Evolutionary conservation across 2,113 vertebrate species (phyloP).

Genomic region (Ammospiza caudacuta): DNA sequence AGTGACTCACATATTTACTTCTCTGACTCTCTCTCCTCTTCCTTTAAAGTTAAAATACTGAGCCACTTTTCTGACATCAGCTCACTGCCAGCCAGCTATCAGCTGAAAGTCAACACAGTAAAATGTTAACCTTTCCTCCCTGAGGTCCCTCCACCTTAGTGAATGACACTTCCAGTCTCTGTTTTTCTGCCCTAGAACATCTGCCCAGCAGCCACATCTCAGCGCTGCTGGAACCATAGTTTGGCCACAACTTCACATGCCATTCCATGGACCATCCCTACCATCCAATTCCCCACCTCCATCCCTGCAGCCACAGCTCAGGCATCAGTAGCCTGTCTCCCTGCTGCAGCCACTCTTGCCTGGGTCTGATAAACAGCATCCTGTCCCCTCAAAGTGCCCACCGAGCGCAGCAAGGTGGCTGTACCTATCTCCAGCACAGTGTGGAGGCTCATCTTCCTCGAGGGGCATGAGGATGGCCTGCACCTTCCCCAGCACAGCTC

Average conservation of each 20-base stretch:
- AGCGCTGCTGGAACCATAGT: neutral
- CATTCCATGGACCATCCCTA: neutral
- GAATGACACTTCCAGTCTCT: neutral
- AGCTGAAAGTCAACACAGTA: neutral
- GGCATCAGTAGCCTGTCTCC: neutral
- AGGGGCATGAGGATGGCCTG: fast-evolving
- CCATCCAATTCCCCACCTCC: neutral
- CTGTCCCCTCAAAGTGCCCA: fast-evolving
- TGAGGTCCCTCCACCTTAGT: neutral
- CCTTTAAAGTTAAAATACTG: slow-evolving; percentile 48
- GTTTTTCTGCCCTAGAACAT: neutral
- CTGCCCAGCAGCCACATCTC: neutral
- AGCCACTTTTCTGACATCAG: slow-evolving; percentile 26
- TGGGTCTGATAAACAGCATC: neutral
- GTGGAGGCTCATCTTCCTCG: neutral
- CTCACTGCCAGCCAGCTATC: slow-evolving; percentile 25
- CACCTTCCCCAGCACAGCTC: neutral
- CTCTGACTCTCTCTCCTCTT: neutral
- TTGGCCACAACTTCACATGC: fast-evolving
- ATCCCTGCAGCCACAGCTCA: fast-evolving
- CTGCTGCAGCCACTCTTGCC: neutral
- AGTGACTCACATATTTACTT: slow-evolving; percentile 45
- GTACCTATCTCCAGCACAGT: fast-evolving
- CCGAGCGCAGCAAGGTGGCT: fast-evolving
- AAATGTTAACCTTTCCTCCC: neutral